Evolutionary conservation across 1,140 invertebrate species (phyloP), one percentile per base, ranked within the genome.

Genomic region (Antheraea mylitta): DNA sequence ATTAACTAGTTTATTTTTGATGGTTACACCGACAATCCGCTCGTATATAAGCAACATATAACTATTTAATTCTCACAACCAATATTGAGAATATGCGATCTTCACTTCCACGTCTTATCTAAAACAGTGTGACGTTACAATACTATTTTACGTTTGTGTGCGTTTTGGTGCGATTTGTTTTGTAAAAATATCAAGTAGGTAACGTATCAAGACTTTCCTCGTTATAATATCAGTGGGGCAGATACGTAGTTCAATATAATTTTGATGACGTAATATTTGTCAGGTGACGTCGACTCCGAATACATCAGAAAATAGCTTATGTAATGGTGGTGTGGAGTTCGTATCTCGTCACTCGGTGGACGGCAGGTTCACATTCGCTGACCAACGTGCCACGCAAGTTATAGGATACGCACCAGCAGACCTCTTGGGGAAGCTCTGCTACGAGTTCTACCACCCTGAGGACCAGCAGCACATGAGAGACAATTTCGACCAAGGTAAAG

Each of bases 331-430:
- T 75, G 90, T 93, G 85, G 98, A 99, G 94, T 99, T 99, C 85
- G 98, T 99, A 71, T 98, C 98, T 36, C 95, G 98, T 62, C 98
- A 99, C 91, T 96, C 96, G 22, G 95, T 97, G 66, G 98, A 99
- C 83, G 98, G 98, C 30, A 99, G 99, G 90, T 99, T 99, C 89
- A 98, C 98, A n/a, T 99, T 99, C 93, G 98, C 99, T 19, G 99
- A 99, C 91, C 98, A 99, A 91, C 96, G 98, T 79, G 98, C 99
- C 18, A 95, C 97, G 70, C 95, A 95, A 68, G 94, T 99, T 70
- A 93, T 99, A 38, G 98, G 98, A 13, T 99, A 99, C 90, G 96
- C 97, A 58, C 98, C 98, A 8, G 96, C 97, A 19, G 99, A 99
- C 87, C 93, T 99, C 71, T 93, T 99, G 37, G 98, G 98, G 37